Percentiles rank a stretch among this genome's conserved stretches.
phyloP scores from a whole-genome alignment of 1,140 invertebrate species.

The Galendromus occidentalis region DNA sequence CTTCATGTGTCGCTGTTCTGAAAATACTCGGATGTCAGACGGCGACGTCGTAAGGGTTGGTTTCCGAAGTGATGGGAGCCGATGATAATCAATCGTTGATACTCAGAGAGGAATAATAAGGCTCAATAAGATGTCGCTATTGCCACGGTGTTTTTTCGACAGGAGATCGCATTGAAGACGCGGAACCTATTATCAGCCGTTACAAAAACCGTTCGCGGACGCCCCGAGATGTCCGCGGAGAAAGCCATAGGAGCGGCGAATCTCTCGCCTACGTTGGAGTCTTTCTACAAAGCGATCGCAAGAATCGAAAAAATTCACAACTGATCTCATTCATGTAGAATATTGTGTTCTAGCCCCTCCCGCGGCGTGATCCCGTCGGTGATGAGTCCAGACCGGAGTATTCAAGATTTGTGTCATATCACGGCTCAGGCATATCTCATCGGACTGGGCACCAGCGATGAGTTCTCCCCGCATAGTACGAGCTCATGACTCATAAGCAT shows the following conservation, averaged over 20 bases:
- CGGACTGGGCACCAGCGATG: too few species aligned
- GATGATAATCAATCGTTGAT: too few species aligned
- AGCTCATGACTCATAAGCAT: too few species aligned
- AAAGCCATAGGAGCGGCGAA: background rate
- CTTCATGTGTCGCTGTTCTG: background rate
- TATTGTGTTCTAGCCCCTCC: background rate
- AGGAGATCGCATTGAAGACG: background rate
- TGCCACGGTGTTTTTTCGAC: too few species aligned
- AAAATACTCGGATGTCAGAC: background rate
- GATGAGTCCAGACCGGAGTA: background rate
- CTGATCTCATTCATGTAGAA: background rate
- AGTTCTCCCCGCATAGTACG: too few species aligned
- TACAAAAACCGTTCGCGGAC: background rate
- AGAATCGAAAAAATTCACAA: background rate
- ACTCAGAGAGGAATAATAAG: too few species aligned
- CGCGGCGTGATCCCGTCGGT: background rate
- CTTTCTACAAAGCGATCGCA: background rate
- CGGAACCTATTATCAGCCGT: background rate
- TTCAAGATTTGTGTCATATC: too few species aligned
- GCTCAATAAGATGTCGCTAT: too few species aligned
- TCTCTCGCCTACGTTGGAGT: background rate
- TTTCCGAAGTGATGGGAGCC: too few species aligned
- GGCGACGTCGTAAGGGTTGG: background rate
- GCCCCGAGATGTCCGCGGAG: background rate
- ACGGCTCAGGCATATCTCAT: too few species aligned